Base-by-base conservation (phyloP, 2,797 vertebrate genomes). In the Silurus lanzhouensis region DNA sequence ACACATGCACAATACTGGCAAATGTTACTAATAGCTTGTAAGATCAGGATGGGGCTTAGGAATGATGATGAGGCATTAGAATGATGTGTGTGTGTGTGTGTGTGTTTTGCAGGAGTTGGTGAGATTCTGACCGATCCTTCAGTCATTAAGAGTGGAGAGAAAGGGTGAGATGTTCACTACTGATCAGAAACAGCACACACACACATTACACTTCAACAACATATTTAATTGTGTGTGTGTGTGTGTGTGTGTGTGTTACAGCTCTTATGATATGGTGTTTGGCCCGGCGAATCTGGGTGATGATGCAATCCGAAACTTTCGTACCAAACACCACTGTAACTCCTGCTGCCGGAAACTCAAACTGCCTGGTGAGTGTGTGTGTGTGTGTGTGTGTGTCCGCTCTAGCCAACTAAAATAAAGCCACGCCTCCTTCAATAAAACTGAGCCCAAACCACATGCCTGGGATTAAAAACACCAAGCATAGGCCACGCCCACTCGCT, bases 71-170 rank as follows among this genome's bases (percentile, higher is more conserved):
- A 70, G 9, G 17, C 14, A 38, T 38, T 3, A 44, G 15, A 19
- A 4, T 17, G 27, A 22, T 38, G 61, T 67, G 31, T 72, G 82
- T 76, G 63, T 38, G 58, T 83, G 55, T 44, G 31, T 60, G 57
- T 75, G 91, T 19, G 89, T 80, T 90, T 84, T 91, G 25, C 91
- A 99, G 98, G 98, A 81, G 98, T 99, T 12, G 98, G 98, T 84
- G 98, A 99, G 94, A 98, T 98, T 92, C 92, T 99, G 92, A 99
- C 98, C 0, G 98, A 99, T 91, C 98, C 98, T 0, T 99, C 98
- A 1, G 98, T 99, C 82, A 99, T 99, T 91, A 99, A 99, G 92
- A 98, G 98, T 84, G 97, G 97, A 88, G 97, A 99, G 93, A 99
- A 98, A 91, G 97, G 97, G 98, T 98, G 92, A 95, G 92, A 90